Evolutionary conservation across 2,113 vertebrate genomes (phyloP).

Genomic region (Genyomyrus donnyi): DNA sequence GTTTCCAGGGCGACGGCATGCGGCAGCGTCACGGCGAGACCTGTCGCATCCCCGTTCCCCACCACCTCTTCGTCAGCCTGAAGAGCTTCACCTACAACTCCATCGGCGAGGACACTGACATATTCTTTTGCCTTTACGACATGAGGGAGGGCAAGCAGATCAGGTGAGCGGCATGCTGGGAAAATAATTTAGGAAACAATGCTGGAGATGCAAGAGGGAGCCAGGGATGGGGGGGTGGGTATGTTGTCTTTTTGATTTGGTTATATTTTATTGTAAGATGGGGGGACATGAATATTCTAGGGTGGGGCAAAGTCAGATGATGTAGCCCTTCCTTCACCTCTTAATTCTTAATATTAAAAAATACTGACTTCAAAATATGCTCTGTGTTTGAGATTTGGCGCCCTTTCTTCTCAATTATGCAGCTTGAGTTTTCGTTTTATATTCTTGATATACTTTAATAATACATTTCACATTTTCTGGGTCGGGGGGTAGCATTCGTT

Average conservation of each 20-base stretch:
- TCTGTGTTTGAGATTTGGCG: neutral
- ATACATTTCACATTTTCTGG: neutral
- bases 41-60: constrained; percentile 78
- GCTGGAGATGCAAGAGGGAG: neutral
- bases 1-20: constrained; percentile 70
- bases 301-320: neutral
- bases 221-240: neutral
- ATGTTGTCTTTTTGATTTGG: neutral
- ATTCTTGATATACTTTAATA: neutral
- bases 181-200: neutral
- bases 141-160: constrained; percentile 88
- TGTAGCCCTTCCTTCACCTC: neutral
- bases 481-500: neutral
- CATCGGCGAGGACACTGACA: constrained; percentile 89
- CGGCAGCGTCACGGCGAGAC: constrained; percentile 78
- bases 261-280: neutral
- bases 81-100: constrained; percentile 97
- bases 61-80: constrained; percentile 89
- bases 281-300: neutral
- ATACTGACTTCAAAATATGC: neutral
- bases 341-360: neutral
- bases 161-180: constrained; percentile 64
- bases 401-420: neutral
- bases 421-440: neutral
- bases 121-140: constrained; percentile 94